phyloP scores from a whole-genome alignment of 2,113 vertebrate species.

The Ceyx melanurus region DNA sequence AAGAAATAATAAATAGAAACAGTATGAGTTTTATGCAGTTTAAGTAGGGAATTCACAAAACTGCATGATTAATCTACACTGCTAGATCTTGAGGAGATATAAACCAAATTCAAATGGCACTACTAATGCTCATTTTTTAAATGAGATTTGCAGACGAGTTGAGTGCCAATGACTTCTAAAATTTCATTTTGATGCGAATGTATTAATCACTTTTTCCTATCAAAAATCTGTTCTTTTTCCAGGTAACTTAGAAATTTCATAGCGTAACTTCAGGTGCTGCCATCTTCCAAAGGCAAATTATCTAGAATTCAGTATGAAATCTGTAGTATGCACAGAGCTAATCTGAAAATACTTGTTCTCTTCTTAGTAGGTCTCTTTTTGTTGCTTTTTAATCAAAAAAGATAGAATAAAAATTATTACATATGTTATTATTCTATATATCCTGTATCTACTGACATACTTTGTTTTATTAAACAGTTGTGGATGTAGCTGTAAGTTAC shows the following conservation, averaged over 20 bases:
- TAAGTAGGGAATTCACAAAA: not conserved
- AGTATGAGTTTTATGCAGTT: not conserved
- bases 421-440: not conserved
- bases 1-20: not conserved
- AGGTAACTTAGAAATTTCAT: not conserved
- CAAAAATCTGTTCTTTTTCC: not conserved
- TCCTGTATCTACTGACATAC: not conserved
- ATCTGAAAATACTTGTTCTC: not conserved
- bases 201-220: not conserved
- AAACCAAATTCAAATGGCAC: not conserved
- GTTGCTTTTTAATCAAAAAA: not conserved
- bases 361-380: not conserved
- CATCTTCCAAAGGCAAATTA: not conserved
- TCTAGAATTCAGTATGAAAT: not conserved
- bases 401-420: not conserved
- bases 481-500: slow-evolving; percentile 83
- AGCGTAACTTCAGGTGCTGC: not conserved
- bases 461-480: slow-evolving; percentile 75
- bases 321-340: not conserved
- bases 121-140: not conserved
- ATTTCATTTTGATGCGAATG: not conserved
- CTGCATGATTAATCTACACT: not conserved
- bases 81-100: not conserved
- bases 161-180: not conserved
- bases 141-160: not conserved